These are phyloP conservation scores for Spodoptera exigua DNA, from an alignment of 2,888 invertebrate genomes.

Conservation along the genomic window DNA sequence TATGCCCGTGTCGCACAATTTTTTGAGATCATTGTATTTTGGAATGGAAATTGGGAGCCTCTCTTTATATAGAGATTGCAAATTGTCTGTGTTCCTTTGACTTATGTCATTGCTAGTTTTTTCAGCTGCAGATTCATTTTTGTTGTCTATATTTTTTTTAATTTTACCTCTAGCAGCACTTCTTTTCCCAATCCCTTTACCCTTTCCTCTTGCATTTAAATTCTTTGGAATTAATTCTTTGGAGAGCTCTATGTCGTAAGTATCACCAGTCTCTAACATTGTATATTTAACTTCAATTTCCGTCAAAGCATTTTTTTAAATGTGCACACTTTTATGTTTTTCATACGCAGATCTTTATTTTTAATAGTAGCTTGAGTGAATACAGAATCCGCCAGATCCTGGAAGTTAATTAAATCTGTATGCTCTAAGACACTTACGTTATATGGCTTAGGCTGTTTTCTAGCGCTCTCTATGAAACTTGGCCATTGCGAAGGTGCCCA, in stretches of 20 bases:
- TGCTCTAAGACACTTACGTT: conserved; percentile 30
- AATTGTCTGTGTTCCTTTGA: too few relatives aligned
- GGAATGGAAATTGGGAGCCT: too few relatives aligned
- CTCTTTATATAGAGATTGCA: too few relatives aligned
- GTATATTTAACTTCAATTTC: conserved; percentile 22
- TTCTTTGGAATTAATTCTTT: conserved; percentile 18
- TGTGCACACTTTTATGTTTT: conserved; percentile 22
- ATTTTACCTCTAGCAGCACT: too few relatives aligned
- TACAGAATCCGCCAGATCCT: conserved; percentile 15
- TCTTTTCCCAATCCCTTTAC: conserved; percentile 9
- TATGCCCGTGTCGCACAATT: too few relatives aligned
- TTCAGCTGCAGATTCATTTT: too few relatives aligned
- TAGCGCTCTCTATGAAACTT: conserved; percentile 41
- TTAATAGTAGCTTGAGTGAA: conserved; percentile 23
- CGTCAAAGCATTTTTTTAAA: conserved; percentile 16
- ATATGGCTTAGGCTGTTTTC: conserved; percentile 48
- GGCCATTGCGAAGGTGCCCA: conserved; percentile 59
- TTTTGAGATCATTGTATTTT: too few relatives aligned
- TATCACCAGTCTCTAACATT: conserved; percentile 19
- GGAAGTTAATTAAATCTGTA: conserved; percentile 23
- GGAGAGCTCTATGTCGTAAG: conserved; percentile 19
- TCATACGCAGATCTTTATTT: conserved; percentile 26
- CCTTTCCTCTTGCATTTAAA: conserved; percentile 2
- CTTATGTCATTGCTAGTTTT: too few relatives aligned
- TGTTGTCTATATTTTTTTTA: too few relatives aligned